Evolutionary conservation across 2,797 vertebrate genomes (phyloP).

Genomic region (Pseudomugil gertrudae): DNA sequence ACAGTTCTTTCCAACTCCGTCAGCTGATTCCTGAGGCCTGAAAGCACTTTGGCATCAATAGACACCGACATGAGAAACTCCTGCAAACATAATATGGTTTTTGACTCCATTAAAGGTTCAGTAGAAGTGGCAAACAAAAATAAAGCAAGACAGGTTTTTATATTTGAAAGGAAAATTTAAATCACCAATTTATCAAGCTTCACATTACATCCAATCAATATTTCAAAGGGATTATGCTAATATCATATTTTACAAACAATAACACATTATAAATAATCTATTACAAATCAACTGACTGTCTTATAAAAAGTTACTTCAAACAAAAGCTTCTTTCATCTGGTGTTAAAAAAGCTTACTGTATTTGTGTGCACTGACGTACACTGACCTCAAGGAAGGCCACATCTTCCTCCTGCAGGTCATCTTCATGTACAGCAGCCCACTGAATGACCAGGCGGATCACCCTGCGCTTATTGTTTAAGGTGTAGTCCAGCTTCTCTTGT

Average conservation of each 20-base stretch:
- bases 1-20: conserved; percentile 89
- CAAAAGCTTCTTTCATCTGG: too few relatives aligned
- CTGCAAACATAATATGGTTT: conserved; percentile 77
- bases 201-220: neutral
- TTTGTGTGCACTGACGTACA: neutral
- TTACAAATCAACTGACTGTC: neutral
- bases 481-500: conserved; percentile 95
- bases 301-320: too few relatives aligned
- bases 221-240: neutral
- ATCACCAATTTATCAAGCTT: neutral
- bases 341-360: neutral
- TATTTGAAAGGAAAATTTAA: neutral
- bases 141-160: neutral
- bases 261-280: neutral
- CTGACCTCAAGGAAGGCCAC: conserved; percentile 92
- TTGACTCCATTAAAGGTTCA: neutral
- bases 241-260: neutral
- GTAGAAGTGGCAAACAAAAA: neutral
- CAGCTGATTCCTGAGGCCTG: conserved; percentile 91
- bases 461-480: conserved; percentile 92
- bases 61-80: conserved; percentile 93
- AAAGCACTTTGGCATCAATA: conserved; percentile 88
- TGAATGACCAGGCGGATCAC: conserved; percentile 92
- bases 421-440: conserved; percentile 89
- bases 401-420: conserved; percentile 92